phyloP scores from a whole-genome alignment of 2,113 vertebrate genomes.

The Barbus barbus region DNA sequence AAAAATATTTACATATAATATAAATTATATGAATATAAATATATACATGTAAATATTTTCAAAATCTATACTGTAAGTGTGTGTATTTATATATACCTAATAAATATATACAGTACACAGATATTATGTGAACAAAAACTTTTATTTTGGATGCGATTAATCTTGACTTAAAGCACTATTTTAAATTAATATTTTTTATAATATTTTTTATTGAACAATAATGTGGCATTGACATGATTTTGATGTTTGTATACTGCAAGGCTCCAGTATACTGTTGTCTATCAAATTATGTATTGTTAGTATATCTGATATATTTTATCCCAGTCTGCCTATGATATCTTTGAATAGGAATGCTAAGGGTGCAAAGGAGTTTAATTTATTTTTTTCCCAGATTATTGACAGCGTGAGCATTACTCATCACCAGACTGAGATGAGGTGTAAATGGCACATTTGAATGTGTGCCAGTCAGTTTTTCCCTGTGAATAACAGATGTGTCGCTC shows the following conservation, averaged over 20 bases:
- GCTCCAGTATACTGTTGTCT: neutral
- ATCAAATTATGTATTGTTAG: neutral
- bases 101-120: too few species aligned
- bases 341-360: neutral
- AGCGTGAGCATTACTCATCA: neutral
- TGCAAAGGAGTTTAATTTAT: neutral
- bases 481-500: constrained; percentile 9
- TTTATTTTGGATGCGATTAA: too few species aligned
- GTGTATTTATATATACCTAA: too few species aligned
- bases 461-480: neutral
- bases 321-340: too few species aligned
- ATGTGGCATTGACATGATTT: neutral
- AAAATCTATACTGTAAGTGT: too few species aligned
- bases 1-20: too few species aligned
- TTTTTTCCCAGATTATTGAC: neutral
- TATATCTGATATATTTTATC: neutral
- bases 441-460: constrained; percentile 13
- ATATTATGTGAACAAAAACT: too few species aligned
- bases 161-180: too few species aligned
- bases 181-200: too few species aligned
- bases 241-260: neutral
- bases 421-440: neutral
- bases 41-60: too few species aligned
- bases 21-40: too few species aligned
- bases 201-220: too few species aligned